Evolutionary conservation across 2,888 invertebrate species (phyloP), one percentile per base, ranked within the genome.

Genomic region (Mycalesis mineus): DNA sequence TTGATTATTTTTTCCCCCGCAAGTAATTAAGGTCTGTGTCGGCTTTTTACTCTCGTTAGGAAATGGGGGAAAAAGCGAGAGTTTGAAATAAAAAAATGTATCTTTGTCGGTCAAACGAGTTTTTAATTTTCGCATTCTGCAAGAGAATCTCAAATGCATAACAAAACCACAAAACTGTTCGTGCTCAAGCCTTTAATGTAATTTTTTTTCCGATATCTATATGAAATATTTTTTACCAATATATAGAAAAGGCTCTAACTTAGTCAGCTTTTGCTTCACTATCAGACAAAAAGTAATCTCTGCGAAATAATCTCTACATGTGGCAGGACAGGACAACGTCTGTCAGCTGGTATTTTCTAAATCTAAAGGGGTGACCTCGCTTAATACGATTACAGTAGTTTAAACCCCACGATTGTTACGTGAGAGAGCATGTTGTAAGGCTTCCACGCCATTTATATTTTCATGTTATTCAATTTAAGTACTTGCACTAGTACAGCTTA

Each of bases 381-480:
- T 31, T 51, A 51, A 51, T 31, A 40, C 39, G 51, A 51, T 51
- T 40, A 40, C 15, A 11, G 39, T 51, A n/a, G 14, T 41, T 39
- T 40, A 41, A 29, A 41, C 51, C 9, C 15, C 15, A 40, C 14
- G 31, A 31, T 51, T 31, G 51, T 51, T 51, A 51, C 51, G 51
- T 40, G 29, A 29, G 39, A 28, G 39, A 41, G 28, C 39, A 40
- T 9, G 51, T 41, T 13, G 29, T 51, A 41, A 29, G 51, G 51
- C 51, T 51, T 51, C 51, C 47, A 47, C 14, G 47, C 47, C 33
- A 8, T 45, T 45, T 14, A 31, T 47, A 47, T 47, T 33, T 29
- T 29, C 29, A 29, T 29, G 45, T 45, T 45, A 31, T 11, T 11
- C 11, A 9, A 11, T 36, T 36, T 36, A 36, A 36, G 11, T 36